phyloP scores from a whole-genome alignment of 2,888 invertebrate species.

The Cataglyphis livida region DNA sequence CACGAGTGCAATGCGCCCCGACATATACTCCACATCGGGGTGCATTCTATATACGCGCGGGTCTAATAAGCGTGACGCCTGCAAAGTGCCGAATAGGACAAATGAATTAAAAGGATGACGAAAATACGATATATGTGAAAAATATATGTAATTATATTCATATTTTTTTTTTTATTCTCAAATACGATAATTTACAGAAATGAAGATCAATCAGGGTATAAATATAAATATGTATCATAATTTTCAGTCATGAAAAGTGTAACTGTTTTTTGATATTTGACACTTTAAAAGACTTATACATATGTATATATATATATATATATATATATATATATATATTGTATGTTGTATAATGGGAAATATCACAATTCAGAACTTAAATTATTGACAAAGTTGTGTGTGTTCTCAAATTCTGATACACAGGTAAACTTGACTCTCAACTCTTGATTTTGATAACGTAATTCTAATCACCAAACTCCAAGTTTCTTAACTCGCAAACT shows the following conservation, averaged over 20 bases:
- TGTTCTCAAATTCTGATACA: background rate
- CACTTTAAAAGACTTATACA: background rate
- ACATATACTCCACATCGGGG: slow-evolving; percentile 21
- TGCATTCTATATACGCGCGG: slow-evolving; percentile 26
- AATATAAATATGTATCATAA: background rate
- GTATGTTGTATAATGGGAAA: background rate
- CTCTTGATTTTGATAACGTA: slow-evolving; percentile 45
- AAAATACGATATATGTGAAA: background rate
- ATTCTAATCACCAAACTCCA: slow-evolving; percentile 30
- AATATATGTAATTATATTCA: background rate
- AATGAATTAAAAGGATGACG: slow-evolving; percentile 49
- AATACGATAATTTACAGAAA: background rate
- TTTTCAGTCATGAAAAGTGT: background rate
- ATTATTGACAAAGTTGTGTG: slow-evolving; percentile 1
- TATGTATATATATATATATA: background rate
- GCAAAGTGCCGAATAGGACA: slow-evolving; percentile 36
- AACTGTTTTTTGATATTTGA: background rate
- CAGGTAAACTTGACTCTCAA: slow-evolving; percentile 30
- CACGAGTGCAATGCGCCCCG: slow-evolving; percentile 70
- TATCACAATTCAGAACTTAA: background rate
- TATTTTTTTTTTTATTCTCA: background rate
- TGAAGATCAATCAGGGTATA: background rate
- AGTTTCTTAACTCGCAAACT: slow-evolving; percentile 37
- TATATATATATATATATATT: too few species aligned
- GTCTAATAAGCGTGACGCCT: slow-evolving; percentile 23